A percentile compares a stretch with the other conserved stretches of the same genome.
Conservation (phyloP, 2,888 invertebrate genomes). For the Cybosia mesomella region DNA sequence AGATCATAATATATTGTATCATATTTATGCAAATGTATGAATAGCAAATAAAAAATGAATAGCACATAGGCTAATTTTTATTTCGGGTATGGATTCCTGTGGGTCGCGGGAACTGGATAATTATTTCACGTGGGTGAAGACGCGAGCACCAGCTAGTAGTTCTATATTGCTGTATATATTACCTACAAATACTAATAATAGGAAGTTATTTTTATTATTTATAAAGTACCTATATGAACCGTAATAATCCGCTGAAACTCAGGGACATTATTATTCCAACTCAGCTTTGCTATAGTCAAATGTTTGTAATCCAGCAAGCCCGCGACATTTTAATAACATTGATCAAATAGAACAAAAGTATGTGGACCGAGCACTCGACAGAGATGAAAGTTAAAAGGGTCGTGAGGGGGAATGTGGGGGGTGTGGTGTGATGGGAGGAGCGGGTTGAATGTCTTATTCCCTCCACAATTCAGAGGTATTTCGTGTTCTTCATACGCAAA, state of each 20-base stretch:
- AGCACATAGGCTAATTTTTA: too few species aligned
- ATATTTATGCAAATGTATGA: not conserved
- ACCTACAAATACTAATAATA: not conserved
- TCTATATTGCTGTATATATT: not conserved
- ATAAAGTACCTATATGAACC: not conserved
- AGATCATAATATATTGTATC: not conserved
- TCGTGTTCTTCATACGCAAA: constrained; percentile 88
- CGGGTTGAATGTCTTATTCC: constrained; percentile 87
- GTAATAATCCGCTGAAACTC: constrained; percentile 26
- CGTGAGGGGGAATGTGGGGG: constrained; percentile 66
- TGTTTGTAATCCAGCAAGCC: constrained; percentile 82
- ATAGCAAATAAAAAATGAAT: too few species aligned
- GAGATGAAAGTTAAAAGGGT: constrained; percentile 88
- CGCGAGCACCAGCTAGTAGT: not conserved
- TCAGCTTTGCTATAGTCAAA: constrained; percentile 78
- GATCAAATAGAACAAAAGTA: constrained; percentile 88
- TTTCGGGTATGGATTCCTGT: too few species aligned
- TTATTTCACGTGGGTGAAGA: too few species aligned
- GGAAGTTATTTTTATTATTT: not conserved
- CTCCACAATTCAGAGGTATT: constrained; percentile 87
- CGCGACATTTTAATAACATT: constrained; percentile 87
- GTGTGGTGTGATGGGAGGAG: constrained; percentile 67
- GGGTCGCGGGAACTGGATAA: too few species aligned
- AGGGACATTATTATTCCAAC: constrained; percentile 51
- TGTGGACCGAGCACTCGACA: constrained; percentile 87